A percentile compares a stretch with the other conserved stretches of the same genome.
Conservation (phyloP, 1,140 invertebrate genomes). For the Lysiphlebus fabarum region DNA sequence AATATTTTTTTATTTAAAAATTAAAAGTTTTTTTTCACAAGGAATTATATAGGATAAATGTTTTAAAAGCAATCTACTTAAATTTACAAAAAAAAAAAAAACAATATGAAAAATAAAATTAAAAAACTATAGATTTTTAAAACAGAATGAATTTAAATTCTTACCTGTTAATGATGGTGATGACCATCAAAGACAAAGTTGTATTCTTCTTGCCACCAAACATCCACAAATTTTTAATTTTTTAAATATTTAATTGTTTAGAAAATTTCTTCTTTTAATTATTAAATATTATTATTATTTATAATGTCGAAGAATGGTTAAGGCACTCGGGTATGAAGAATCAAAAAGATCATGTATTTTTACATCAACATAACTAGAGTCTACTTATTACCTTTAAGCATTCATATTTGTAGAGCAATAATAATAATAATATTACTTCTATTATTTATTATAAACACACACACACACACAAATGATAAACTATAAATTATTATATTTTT, state of each 20-base stretch:
- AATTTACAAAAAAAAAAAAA: neutral
- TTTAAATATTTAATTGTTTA: neutral
- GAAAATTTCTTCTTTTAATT: constrained; percentile 6
- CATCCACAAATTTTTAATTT: neutral
- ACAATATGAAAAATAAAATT: too few relatives aligned
- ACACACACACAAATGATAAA: constrained; percentile 3
- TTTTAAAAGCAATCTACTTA: constrained; percentile 8
- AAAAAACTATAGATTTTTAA: neutral
- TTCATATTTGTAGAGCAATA: constrained; percentile 14
- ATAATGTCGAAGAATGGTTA: constrained; percentile 29
- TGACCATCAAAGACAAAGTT: neutral
- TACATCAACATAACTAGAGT: constrained; percentile 19
- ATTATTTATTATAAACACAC: constrained; percentile 4
- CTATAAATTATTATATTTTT: constrained; percentile 1
- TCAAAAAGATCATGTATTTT: constrained; percentile 14
- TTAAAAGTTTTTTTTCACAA: constrained; percentile 6
- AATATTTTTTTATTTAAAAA: too few relatives aligned
- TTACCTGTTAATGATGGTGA: constrained; percentile 15
- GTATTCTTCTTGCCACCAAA: constrained; percentile 1
- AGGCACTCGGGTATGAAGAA: constrained; percentile 44
- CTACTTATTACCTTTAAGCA: constrained; percentile 23
- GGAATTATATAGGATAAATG: constrained; percentile 2
- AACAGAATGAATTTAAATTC: constrained; percentile 1
- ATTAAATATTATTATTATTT: constrained; percentile 5
- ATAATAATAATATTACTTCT: constrained; percentile 7